A percentile compares a stretch with the other conserved stretches of the same genome.
Evolutionary conservation across 2,113 vertebrate genomes (phyloP).

Genomic region (human (Homo sapiens)): DNA sequence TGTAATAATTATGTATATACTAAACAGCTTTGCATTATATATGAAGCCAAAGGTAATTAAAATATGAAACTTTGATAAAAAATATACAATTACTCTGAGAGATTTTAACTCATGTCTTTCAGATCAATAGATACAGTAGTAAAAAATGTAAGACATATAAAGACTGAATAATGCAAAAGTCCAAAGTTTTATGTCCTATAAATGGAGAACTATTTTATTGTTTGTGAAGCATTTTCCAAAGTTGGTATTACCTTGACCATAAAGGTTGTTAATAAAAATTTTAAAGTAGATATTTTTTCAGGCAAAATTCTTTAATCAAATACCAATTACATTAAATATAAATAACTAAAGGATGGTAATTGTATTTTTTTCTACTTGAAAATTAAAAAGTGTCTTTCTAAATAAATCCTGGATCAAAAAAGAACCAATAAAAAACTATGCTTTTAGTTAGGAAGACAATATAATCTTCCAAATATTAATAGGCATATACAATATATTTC

Average conservation of each 20-base stretch:
- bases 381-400: neutral
- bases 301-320: neutral
- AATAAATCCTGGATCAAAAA: neutral
- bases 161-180: neutral
- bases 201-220: neutral
- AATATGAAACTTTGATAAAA: neutral
- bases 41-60: neutral
- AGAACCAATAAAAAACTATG: neutral
- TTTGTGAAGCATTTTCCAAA: neutral
- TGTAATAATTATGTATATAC: neutral
- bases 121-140: neutral
- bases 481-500: neutral
- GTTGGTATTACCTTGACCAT: neutral
- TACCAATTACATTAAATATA: neutral
- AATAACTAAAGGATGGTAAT: neutral
- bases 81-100: neutral
- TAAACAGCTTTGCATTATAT: neutral
- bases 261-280: neutral
- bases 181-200: neutral
- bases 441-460: neutral
- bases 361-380: neutral
- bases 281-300: neutral
- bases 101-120: neutral
- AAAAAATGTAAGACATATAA: neutral
- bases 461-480: neutral